phyloP scores from a whole-genome alignment of 1,140 invertebrate species.

The Nasonia vitripennis region DNA sequence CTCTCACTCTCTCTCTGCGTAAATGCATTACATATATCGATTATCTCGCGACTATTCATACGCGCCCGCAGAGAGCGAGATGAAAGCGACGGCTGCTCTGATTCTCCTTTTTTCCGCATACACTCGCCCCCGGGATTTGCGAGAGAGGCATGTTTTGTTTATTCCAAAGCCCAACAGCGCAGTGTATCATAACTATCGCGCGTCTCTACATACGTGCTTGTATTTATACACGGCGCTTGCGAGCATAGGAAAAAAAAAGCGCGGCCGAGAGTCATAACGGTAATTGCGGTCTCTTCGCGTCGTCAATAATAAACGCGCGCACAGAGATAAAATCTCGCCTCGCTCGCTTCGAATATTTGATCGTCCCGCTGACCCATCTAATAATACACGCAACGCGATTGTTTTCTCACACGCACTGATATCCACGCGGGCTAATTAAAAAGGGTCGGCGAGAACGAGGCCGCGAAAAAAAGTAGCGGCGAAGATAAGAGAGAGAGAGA shows the following conservation, averaged over 20 bases:
- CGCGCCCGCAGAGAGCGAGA: neutral
- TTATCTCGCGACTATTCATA: neutral
- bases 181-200: no score
- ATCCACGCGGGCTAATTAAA: neutral
- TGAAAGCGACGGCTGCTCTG: neutral
- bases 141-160: neutral
- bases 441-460: neutral
- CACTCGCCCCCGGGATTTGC: neutral
- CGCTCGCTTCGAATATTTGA: no score
- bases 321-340: no score
- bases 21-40: slow-evolving; percentile 1
- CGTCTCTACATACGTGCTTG: neutral
- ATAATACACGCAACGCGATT: neutral
- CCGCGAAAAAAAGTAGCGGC: neutral
- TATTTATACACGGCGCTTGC: neutral
- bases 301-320: no score
- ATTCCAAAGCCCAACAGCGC: neutral
- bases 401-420: neutral
- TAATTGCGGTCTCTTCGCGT: no score
- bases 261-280: no score
- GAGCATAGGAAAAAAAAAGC: no score
- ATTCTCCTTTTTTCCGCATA: no score
- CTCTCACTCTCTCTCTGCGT: neutral
- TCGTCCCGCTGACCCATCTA: no score
- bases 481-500: neutral